These are phyloP conservation scores for Aegotheles bennettii DNA, from an alignment of 2,113 vertebrate species.

Conservation along the genomic window DNA sequence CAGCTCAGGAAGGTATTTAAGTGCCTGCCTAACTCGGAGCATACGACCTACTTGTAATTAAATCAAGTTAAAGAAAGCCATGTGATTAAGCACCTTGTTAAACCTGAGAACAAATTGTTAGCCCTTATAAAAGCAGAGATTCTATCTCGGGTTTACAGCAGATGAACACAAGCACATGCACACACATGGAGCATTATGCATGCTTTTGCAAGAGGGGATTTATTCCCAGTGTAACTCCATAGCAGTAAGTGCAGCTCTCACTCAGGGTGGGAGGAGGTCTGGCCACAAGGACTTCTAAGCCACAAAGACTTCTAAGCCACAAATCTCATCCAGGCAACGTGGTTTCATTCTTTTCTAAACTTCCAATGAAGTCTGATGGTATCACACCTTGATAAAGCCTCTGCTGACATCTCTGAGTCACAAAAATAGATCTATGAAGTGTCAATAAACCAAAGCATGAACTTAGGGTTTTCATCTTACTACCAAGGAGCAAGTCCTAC, in stretches of 20 bases:
- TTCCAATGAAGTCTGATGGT: neutral
- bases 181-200: neutral
- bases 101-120: slow-evolving; percentile 24
- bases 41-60: neutral
- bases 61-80: neutral
- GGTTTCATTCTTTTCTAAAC: neutral
- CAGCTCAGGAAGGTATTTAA: neutral
- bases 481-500: neutral
- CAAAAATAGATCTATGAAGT: neutral
- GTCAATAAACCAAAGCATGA: neutral
- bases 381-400: neutral
- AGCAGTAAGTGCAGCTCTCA: neutral
- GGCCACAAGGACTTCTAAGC: neutral
- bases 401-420: neutral
- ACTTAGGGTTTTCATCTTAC: neutral
- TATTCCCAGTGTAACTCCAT: neutral
- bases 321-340: neutral
- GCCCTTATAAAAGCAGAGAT: slow-evolving; percentile 26
- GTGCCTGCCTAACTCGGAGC: neutral
- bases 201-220: neutral
- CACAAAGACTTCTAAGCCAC: neutral
- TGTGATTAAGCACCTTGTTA: slow-evolving; percentile 33
- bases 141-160: neutral
- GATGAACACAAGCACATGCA: neutral
- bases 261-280: neutral